Evolutionary conservation across 2,797 vertebrate species (phyloP), one percentile per base, ranked within the genome.

Genomic region (Dipus sagitta): DNA sequence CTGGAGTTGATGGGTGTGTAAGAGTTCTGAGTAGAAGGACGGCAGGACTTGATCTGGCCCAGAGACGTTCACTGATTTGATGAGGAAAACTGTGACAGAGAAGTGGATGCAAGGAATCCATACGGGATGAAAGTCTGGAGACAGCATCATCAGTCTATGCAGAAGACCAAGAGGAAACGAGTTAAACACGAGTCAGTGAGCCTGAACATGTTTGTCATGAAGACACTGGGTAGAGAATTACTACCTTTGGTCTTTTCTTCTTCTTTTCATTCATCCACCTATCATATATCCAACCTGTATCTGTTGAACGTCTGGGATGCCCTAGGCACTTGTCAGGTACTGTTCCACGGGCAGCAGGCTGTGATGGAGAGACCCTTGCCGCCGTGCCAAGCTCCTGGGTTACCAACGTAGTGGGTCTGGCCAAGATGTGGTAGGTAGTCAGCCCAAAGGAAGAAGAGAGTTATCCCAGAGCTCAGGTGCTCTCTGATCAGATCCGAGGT

Each of bases 81-180:
- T 32, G 3, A 34, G 24, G 34, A 78, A 21, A 58, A 81, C 2
- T 52, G 24, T 81, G 4, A 42, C 11, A 79, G 28, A 93, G 32
- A 58, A 58, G 84, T 75, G 68, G 72, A n/a, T 14, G 9, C 28
- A 67, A 83, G 58, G 24, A 20, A 60, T 90, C 24, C 20, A 77
- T 20, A 68, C 20, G 30, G 20, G 64, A 77, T 65, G 58, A 70
- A 88, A 78, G 11, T 67, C 24, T 86, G n/a, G 65, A 30, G 23
- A 17, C 26, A 78, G 80, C 17, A 82, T 47, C 60, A 38, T 62
- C 80, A 38, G 32, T 65, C 74, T 60, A 85, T 21, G 26, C 4
- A 60, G 75, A 94, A 62, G 90, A 80, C 64, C 52, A 81, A 30
- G 32, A 7, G 23, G 15, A 80, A 67, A 84, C 74, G 74, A 92